Evolutionary conservation across 2,797 vertebrate species (phyloP).

Genomic region (Rhabdomys pumilio): DNA sequence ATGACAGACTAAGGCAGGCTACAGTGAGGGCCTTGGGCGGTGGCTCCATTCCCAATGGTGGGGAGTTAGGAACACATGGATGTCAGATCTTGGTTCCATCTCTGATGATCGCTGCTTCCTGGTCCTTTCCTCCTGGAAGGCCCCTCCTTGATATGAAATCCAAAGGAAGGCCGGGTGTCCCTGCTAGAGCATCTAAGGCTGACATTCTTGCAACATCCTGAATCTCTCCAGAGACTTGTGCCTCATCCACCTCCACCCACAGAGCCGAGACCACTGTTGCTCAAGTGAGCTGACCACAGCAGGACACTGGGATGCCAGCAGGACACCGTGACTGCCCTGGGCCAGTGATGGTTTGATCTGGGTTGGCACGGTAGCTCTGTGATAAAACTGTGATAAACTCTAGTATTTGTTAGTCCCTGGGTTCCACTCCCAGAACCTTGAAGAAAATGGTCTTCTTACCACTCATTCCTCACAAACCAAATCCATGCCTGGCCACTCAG

Average conservation of each 20-base stretch:
- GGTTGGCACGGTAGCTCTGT: not conserved
- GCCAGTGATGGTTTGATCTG: not conserved
- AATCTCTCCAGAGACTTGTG: not conserved
- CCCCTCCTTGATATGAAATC: not conserved
- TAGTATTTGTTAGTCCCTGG: not conserved
- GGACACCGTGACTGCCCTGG: not conserved
- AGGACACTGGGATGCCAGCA: not conserved
- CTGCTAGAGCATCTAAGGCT: not conserved
- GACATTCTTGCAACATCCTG: not conserved
- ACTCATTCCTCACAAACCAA: not conserved
- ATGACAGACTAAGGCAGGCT: not conserved
- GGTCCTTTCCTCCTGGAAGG: not conserved
- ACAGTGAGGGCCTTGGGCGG: fast-evolving
- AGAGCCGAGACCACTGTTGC: not conserved
- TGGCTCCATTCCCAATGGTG: not conserved
- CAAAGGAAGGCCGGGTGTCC: not conserved
- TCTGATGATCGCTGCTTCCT: not conserved
- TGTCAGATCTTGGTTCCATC: not conserved
- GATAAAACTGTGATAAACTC: not conserved
- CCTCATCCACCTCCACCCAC: not conserved
- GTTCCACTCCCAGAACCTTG: not conserved
- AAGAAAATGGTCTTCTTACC: not conserved
- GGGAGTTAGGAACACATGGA: not conserved
- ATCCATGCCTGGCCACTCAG: not conserved
- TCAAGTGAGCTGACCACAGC: not conserved